These are phyloP conservation scores for human (Homo sapiens) DNA, from an alignment of 2,113 vertebrate genomes.

Conservation along the genomic window DNA sequence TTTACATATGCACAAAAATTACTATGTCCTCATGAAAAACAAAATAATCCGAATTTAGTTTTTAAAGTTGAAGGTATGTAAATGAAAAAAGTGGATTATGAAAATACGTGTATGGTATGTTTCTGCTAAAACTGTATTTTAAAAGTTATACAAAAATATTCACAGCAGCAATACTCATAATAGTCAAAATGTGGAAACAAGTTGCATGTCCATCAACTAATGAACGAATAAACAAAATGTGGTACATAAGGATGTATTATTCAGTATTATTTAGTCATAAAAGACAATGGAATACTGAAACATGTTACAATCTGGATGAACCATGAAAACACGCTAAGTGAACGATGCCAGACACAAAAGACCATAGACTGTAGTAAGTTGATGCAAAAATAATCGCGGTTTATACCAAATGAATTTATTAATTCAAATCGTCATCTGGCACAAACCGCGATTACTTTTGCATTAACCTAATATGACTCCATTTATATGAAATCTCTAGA, in stretches of 20 bases:
- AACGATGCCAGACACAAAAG: not conserved
- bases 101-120: not conserved
- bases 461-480: not conserved
- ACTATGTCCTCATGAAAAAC: not conserved
- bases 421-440: too few relatives aligned
- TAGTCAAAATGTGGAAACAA: not conserved
- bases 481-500: constrained; percentile 10
- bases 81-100: not conserved
- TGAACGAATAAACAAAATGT: not conserved
- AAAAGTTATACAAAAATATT: not conserved
- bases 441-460: too few relatives aligned
- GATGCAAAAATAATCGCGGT: too few relatives aligned
- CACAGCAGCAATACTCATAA: not conserved
- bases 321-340: not conserved
- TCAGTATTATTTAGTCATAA: not conserved
- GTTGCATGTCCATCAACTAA: not conserved
- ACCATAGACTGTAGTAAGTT: not conserved
- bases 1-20: not conserved
- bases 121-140: not conserved
- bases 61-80: not conserved
- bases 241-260: not conserved
- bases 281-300: not conserved
- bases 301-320: not conserved
- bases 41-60: not conserved
- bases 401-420: too few relatives aligned